Evolutionary conservation across 2,888 invertebrate genomes (phyloP), one percentile per base, ranked within the genome.

Genomic region (Acanthoscelides obtectus): DNA sequence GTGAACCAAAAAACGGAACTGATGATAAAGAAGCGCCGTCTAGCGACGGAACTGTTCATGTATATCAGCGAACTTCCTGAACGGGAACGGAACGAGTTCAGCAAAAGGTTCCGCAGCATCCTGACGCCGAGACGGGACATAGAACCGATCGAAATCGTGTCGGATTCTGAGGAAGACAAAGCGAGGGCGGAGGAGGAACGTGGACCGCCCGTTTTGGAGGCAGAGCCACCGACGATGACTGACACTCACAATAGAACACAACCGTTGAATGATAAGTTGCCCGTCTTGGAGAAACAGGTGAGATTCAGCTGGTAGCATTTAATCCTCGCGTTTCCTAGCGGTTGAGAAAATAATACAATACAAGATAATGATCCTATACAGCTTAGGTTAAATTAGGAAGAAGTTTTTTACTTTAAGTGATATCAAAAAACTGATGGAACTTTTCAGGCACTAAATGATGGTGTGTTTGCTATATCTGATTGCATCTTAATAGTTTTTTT

Each of bases 91-190:
- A 75, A 73, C 67, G 68, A 69, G 8, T 78, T 78, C 69, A 71
- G 71, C 67, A 22, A 70, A 19, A 75, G 73, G 69, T 75, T 76
- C 22, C 65, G 73, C n/a, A 70, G 66, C 8, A 73, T 73, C 22
- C 64, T 76, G 0, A 27, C 17, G 67, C 19, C 22, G 21, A 22
- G 17, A 20, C 22, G 69, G 12, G 72, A 69, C 20, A 68, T 64
- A 4, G 72, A 75, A 64, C 73, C 75, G 6, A 74, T 76, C 22
- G 76, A 74, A 68, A 74, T 76, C 45, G 45, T 1, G 68, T 67
- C 69, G 5, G 76, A 76, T 70, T 76, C 76, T 5, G 76, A 74
- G 68, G 76, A 76, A 4, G 75, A 75, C n/a, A 67, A 70, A 25
- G 25, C 22, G 20, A 22, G 17, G 45, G 45, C 6, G 17, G 45